Base-by-base conservation (phyloP, 2,888 invertebrate genomes). In the Oscheius sp. region DNA sequence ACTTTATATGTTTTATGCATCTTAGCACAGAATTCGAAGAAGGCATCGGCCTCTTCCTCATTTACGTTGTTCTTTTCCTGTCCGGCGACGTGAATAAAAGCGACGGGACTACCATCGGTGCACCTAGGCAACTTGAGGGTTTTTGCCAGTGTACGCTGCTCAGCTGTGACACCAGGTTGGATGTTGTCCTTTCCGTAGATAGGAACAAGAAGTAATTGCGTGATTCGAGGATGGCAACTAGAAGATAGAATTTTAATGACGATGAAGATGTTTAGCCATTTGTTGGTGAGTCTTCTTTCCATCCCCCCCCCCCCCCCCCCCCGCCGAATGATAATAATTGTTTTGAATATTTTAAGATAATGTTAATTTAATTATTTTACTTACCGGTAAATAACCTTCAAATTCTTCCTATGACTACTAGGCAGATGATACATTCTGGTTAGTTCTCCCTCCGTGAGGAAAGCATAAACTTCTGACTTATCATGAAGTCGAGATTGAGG, bases 321-420 rank as follows among this genome's bases (percentile, higher is more conserved):
- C n/a, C n/a, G n/a, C n/a, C n/a, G n/a, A n/a, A n/a, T n/a, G n/a
- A n/a, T n/a, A n/a, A n/a, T n/a, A n/a, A n/a, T n/a, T n/a, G n/a
- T n/a, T n/a, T n/a, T n/a, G n/a, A n/a, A n/a, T n/a, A n/a, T n/a
- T n/a, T n/a, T n/a, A n/a, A n/a, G n/a, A n/a, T n/a, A n/a, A n/a
- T n/a, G n/a, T n/a, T n/a, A n/a, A n/a, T n/a, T n/a, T n/a, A n/a
- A n/a, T n/a, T n/a, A n/a, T n/a, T n/a, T n/a, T n/a, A n/a, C n/a
- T n/a, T n/a, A 59, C 49, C 62, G 44, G 33, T 62, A 62, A 36
- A 62, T 45, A 2, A 28, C 33, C n/a, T 45, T 47, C 30, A 62
- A 28, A 30, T 33, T 33, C 33, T 30, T 33, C n/a, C 22, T 62
- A 2, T 9, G n/a, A 14, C 47, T 33, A 5, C 32, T 32, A 5